Conservation (phyloP, 1,140 invertebrate genomes). For the Brachionus sp. region DNA sequence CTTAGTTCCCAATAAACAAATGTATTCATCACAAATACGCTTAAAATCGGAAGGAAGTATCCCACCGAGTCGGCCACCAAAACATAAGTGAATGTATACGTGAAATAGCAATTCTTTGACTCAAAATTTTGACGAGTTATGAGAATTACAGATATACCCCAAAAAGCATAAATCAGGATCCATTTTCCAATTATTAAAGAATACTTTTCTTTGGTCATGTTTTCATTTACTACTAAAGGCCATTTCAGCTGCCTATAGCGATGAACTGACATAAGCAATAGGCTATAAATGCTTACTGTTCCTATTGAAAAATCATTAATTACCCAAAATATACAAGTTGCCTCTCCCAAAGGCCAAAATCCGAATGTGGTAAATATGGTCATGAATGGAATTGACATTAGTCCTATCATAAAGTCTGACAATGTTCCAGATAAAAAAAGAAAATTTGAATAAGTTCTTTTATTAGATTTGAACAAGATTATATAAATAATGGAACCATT, state of each 20-base stretch:
- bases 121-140: conserved; percentile 4
- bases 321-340: conserved; percentile 43
- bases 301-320: conserved; percentile 45
- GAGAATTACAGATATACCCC: neutral
- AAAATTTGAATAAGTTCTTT: conserved; percentile 18
- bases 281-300: conserved; percentile 64
- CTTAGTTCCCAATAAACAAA: neutral
- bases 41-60: neutral
- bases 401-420: conserved; percentile 47
- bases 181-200: neutral
- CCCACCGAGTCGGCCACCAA: neutral
- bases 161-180: conserved; percentile 28
- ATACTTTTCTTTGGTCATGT: conserved; percentile 22
- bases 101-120: conserved; percentile 5
- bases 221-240: conserved; percentile 64
- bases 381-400: conserved; percentile 47
- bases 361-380: conserved; percentile 46
- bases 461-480: neutral
- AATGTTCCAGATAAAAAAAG: conserved; percentile 14
- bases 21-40: neutral
- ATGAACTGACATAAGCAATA: conserved; percentile 74
- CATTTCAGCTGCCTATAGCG: conserved; percentile 79
- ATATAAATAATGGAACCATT: conserved; percentile 3
- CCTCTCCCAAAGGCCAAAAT: conserved; percentile 46
- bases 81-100: neutral